A percentile compares a stretch with the other conserved stretches of the same genome.
Evolutionary conservation across 2,113 vertebrate species (phyloP).

Genomic region (Poecilia latipinna): DNA sequence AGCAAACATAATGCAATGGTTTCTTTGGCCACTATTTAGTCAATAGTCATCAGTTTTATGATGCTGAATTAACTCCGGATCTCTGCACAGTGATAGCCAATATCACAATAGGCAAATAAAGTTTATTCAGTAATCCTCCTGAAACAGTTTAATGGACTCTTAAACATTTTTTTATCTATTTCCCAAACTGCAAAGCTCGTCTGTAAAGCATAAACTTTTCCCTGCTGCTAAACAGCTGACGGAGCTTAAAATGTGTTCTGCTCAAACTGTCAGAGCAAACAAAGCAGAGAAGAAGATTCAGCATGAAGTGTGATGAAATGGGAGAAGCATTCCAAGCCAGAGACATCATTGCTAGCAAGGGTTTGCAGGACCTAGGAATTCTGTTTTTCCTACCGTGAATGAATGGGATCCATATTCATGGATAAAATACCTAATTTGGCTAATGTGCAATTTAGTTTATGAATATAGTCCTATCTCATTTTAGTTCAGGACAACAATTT

Average conservation of each 20-base stretch:
- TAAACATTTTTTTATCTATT: constrained; percentile 17
- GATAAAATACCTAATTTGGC: constrained; percentile 10
- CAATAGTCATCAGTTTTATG: neutral
- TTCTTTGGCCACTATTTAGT: neutral
- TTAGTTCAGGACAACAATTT: neutral
- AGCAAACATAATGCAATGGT: too few relatives aligned
- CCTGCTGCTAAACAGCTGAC: constrained; percentile 53
- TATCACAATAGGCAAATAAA: constrained; percentile 13
- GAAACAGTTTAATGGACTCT: constrained; percentile 32
- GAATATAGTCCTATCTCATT: constrained; percentile 16
- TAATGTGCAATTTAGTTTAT: constrained; percentile 4
- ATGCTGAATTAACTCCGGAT: neutral
- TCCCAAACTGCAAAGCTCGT: constrained; percentile 30
- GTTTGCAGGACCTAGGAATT: constrained; percentile 28
- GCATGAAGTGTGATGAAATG: constrained; percentile 64
- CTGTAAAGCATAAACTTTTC: constrained; percentile 47
- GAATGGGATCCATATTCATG: constrained; percentile 16
- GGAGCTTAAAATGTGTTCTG: neutral
- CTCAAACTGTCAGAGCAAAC: constrained; percentile 18
- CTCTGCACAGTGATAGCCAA: neutral
- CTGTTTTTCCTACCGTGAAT: constrained; percentile 11
- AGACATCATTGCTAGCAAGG: constrained; percentile 41
- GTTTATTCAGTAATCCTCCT: constrained; percentile 24
- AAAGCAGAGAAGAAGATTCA: constrained; percentile 28
- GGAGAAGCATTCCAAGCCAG: constrained; percentile 53